Evolutionary conservation across 2,888 invertebrate species (phyloP).

Genomic region (Pandemis cinnamomeana): DNA sequence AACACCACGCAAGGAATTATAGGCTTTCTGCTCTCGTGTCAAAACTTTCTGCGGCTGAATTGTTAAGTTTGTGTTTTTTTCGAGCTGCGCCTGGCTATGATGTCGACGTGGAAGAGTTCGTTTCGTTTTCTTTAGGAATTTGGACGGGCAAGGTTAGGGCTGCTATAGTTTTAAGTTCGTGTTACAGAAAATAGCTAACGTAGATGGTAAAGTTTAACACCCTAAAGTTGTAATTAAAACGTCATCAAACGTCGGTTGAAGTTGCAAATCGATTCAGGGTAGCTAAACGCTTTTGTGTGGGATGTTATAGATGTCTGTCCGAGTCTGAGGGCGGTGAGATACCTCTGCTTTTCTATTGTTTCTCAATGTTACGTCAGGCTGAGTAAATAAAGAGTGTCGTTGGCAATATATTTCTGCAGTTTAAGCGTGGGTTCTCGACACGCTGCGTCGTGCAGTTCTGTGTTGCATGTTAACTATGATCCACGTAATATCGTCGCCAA

Average conservation of each 20-base stretch:
- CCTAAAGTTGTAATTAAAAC: neutral
- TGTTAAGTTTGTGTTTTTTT: conserved; percentile 42
- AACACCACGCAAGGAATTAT: conserved; percentile 32
- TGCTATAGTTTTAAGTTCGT: conserved; percentile 36
- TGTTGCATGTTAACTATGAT: too few relatives aligned
- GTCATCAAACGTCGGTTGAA: neutral
- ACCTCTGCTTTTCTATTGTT: too few relatives aligned
- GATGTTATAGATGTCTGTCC: too few relatives aligned
- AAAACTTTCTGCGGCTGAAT: conserved; percentile 46
- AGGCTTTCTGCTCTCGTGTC: conserved; percentile 47
- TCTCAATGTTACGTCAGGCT: too few relatives aligned
- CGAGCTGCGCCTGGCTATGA: conserved; percentile 61
- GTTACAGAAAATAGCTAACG: neutral
- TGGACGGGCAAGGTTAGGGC: conserved; percentile 57
- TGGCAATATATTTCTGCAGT: too few relatives aligned
- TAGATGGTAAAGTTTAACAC: neutral
- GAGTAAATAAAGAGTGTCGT: too few relatives aligned
- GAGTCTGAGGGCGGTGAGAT: too few relatives aligned
- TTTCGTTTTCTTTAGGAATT: conserved; percentile 83
- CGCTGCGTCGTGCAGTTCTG: too few relatives aligned
- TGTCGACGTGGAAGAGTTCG: conserved; percentile 75
- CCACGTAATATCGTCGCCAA: too few relatives aligned
- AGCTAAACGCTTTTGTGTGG: too few relatives aligned
- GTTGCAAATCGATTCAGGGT: too few relatives aligned
- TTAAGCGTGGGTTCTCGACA: too few relatives aligned